Conservation (phyloP, 2,888 invertebrate genomes). For the Drosophila falleni region DNA sequence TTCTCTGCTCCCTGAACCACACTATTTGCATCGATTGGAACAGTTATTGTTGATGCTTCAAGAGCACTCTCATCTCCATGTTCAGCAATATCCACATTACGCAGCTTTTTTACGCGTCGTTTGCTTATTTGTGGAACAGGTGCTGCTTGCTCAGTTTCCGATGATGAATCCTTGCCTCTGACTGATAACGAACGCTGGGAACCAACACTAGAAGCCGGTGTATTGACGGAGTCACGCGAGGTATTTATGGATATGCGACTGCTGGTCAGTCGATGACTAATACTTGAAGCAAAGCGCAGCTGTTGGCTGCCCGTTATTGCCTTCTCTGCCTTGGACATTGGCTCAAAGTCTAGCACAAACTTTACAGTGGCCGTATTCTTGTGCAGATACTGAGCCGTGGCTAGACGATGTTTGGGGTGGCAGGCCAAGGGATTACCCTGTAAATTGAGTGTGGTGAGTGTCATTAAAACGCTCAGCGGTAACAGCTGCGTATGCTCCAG, state of each 20-base stretch:
- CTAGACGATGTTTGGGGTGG: constrained; percentile 87
- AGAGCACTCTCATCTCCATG: constrained; percentile 22
- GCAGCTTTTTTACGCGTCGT: constrained; percentile 85
- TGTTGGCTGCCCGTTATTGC: constrained; percentile 85
- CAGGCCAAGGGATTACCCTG: constrained; percentile 88
- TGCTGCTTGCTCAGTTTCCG: constrained; percentile 46
- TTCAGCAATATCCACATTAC: constrained; percentile 84
- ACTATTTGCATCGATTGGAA: neutral
- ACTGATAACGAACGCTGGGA: constrained; percentile 71
- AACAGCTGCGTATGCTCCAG: constrained; percentile 87
- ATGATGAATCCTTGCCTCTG: constrained; percentile 43
- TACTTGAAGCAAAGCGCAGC: constrained; percentile 57
- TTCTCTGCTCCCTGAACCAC: constrained; percentile 37
- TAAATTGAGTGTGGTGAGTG: constrained; percentile 87
- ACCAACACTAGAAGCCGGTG: constrained; percentile 83
- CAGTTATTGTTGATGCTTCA: neutral
- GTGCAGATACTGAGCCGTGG: constrained; percentile 87
- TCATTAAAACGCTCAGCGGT: constrained; percentile 87
- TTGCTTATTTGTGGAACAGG: constrained; percentile 40
- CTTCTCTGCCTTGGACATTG: constrained; percentile 87
- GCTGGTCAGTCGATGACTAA: constrained; percentile 48
- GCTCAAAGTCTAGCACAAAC: constrained; percentile 87
- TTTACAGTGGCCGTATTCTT: constrained; percentile 86
- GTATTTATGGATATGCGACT: constrained; percentile 58
- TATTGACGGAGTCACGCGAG: constrained; percentile 59